Percentiles rank a stretch among this genome's conserved stretches.
Evolutionary conservation across 1,140 invertebrate genomes (phyloP).

Genomic region (Drosophila seguyi): DNA sequence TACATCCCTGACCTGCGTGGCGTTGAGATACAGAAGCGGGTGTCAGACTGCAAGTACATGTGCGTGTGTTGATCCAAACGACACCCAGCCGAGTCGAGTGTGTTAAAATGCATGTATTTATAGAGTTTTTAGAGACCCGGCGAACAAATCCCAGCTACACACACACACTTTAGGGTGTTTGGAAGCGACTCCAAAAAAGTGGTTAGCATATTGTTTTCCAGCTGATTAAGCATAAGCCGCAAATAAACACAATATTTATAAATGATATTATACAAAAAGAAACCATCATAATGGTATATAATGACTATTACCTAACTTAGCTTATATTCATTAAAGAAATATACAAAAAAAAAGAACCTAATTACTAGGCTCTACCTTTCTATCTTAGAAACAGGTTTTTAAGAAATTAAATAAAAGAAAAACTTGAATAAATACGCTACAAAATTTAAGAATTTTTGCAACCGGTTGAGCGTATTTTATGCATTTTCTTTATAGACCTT

Average conservation of each 20-base stretch:
- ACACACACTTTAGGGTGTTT: constrained; percentile 19
- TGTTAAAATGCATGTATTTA: constrained; percentile 37
- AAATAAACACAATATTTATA: neutral
- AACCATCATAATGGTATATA: neutral
- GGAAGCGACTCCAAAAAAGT: constrained; percentile 9
- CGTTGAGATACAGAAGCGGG: constrained; percentile 32
- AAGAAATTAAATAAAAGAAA: neutral
- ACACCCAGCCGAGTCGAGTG: constrained; percentile 29
- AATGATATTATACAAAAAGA: too few relatives aligned
- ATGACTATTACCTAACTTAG: neutral
- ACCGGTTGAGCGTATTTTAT: constrained; percentile 16
- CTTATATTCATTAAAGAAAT: constrained; percentile 4
- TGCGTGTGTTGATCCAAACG: constrained; percentile 9
- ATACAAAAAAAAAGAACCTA: neutral
- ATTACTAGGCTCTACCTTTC: neutral
- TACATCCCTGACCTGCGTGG: constrained; percentile 43
- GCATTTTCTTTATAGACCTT: constrained; percentile 6
- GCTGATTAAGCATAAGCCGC: neutral
- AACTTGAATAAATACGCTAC: constrained; percentile 6
- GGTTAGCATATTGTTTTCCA: constrained; percentile 2
- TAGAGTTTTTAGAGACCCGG: constrained; percentile 7
- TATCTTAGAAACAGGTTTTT: neutral
- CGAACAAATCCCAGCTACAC: constrained; percentile 4
- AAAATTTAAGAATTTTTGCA: constrained; percentile 5
- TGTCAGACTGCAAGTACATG: constrained; percentile 3